phyloP scores from a whole-genome alignment of 2,797 vertebrate genomes.

The Acridotheres tristis region DNA sequence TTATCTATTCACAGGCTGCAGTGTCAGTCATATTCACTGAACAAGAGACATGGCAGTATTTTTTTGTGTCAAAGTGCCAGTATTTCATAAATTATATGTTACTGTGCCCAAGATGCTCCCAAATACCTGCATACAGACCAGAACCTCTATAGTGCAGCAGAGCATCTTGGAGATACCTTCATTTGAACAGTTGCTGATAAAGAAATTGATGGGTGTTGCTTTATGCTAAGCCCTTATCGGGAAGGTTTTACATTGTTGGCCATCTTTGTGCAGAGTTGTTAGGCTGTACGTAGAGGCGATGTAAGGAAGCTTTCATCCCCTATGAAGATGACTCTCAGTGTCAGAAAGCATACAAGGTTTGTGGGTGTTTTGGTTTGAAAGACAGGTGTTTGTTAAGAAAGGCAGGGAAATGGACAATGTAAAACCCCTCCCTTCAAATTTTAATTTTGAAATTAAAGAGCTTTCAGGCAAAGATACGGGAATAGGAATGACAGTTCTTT shows the following conservation, averaged over 20 bases:
- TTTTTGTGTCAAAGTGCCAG: neutral
- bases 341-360: neutral
- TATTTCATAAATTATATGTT: neutral
- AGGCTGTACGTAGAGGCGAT: neutral
- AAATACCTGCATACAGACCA: neutral
- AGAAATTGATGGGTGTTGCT: neutral
- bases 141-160: neutral
- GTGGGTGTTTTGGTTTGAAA: too few relatives aligned
- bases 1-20: neutral
- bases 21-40: neutral
- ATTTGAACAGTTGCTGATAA: neutral
- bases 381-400: too few relatives aligned
- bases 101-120: neutral
- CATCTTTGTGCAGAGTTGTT: neutral
- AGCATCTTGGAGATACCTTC: neutral
- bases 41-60: neutral
- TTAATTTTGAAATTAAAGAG: too few relatives aligned
- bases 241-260: neutral
- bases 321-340: neutral
- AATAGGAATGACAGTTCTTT: too few relatives aligned
- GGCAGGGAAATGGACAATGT: too few relatives aligned
- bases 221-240: accelerated
- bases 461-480: too few relatives aligned
- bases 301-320: neutral
- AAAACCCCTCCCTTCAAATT: too few relatives aligned